Base-by-base conservation (phyloP, 1,140 invertebrate genomes). In the Bactericera cockerelli region DNA sequence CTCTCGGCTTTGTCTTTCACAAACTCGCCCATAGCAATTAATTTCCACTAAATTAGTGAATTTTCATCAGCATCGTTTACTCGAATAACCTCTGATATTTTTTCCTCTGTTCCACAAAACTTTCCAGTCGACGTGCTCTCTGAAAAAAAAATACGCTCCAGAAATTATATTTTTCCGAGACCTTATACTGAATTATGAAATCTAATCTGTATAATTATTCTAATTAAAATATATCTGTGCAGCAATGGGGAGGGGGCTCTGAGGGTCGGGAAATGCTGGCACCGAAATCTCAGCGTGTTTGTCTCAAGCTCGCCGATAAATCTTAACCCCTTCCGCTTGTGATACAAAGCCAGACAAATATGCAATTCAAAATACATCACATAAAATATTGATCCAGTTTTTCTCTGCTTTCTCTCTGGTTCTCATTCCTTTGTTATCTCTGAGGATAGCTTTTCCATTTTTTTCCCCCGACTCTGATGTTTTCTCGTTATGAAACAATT, bases 321-420 rank as follows among this genome's bases (percentile, higher is more conserved):
- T 49, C 42, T 49, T 49, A 49, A 49, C 42, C 42, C 42, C 42
- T 49, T 49, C 42, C 42, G 42, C 22, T 49, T 49, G 42, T 4
- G 19, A 19, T 49, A 49, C 42, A 49, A 49, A 49, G 42, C n/a
- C 42, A 49, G 42, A 49, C 42, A 49, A 19, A 49, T 49, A 49
- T 49, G 42, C 42, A 49, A 49, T 49, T 49, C 42, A 49, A 49
- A 49, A 49, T 49, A 19, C 42, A 49, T 49, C 42, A 49, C 42
- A 49, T 49, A 16, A 49, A 49, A 49, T 49, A 49, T 49, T 49
- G 42, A 49, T 49, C 19, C 42, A 49, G 4, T 49, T 49, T 49
- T 49, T 22, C 22, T n/a, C 22, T n/a, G n/a, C 4, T n/a, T 49
- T 16, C 19, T 49, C 42, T 49, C 22, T 49, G n/a, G 11, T 28